phyloP scores from a whole-genome alignment of 2,113 vertebrate genomes.

The Crotophaga sulcirostris region DNA sequence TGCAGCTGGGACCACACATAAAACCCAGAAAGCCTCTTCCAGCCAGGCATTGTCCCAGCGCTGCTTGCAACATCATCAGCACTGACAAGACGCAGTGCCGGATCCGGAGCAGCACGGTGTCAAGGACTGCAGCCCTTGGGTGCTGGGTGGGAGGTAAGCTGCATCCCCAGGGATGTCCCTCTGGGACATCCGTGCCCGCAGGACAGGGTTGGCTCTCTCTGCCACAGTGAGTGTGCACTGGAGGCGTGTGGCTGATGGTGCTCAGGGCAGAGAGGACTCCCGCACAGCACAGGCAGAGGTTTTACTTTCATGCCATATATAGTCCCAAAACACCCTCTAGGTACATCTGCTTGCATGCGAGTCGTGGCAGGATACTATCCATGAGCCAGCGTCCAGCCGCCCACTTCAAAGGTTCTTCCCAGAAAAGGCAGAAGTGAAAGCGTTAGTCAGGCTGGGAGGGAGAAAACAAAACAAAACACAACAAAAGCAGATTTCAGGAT shows the following conservation, averaged over 20 bases:
- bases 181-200: not conserved
- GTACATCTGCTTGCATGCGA: not conserved
- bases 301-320: accelerated
- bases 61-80: not conserved
- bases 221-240: no score
- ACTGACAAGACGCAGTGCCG: accelerated
- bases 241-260: no score
- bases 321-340: not conserved
- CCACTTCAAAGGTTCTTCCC: not conserved
- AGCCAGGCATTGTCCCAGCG: not conserved
- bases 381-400: not conserved
- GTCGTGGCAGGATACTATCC: not conserved
- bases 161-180: not conserved
- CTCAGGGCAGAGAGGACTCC: not conserved
- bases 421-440: not conserved
- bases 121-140: not conserved
- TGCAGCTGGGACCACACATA: not conserved
- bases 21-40: not conserved
- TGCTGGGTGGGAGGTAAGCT: not conserved
- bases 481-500: not conserved
- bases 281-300: not conserved
- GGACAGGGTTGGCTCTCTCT: not conserved
- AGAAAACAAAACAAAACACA: not conserved
- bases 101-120: accelerated
- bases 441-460: not conserved